phyloP scores from a whole-genome alignment of 1,140 invertebrate genomes.

The Drosophila triauraria region DNA sequence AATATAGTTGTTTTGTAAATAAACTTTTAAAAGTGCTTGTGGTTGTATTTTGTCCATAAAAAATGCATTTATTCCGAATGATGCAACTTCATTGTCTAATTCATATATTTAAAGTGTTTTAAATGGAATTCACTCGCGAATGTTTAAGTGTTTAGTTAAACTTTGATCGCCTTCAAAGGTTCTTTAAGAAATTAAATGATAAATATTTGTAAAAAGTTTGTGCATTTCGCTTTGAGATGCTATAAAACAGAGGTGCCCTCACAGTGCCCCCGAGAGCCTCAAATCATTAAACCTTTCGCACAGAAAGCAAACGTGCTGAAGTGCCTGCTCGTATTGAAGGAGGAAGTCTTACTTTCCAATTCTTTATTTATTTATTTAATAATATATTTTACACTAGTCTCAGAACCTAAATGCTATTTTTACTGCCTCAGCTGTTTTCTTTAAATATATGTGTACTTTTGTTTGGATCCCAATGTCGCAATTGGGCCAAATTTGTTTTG shows the following conservation, averaged over 20 bases:
- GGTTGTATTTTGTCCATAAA: neutral
- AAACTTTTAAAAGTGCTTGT: neutral
- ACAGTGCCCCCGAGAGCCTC: neutral
- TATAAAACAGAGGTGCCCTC: neutral
- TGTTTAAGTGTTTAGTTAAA: too few relatives aligned
- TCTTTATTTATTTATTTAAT: too few relatives aligned
- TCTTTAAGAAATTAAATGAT: too few relatives aligned
- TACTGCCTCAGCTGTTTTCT: conserved; percentile 22
- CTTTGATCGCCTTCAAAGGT: too few relatives aligned
- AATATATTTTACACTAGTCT: neutral
- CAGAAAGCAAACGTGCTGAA: neutral
- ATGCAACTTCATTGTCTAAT: neutral
- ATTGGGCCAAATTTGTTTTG: conserved; percentile 39
- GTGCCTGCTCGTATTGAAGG: too few relatives aligned
- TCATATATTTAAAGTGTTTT: neutral
- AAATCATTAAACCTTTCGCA: neutral
- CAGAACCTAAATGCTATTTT: conserved; percentile 8
- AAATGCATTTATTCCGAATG: neutral
- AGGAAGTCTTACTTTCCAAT: neutral
- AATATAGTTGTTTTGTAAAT: neutral
- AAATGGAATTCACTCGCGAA: neutral
- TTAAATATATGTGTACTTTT: neutral
- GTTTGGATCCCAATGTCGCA: conserved; percentile 52
- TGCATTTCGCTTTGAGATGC: neutral
- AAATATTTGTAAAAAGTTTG: too few relatives aligned